phyloP scores from a whole-genome alignment of 2,888 invertebrate species.

The Tiliacea citrago region DNA sequence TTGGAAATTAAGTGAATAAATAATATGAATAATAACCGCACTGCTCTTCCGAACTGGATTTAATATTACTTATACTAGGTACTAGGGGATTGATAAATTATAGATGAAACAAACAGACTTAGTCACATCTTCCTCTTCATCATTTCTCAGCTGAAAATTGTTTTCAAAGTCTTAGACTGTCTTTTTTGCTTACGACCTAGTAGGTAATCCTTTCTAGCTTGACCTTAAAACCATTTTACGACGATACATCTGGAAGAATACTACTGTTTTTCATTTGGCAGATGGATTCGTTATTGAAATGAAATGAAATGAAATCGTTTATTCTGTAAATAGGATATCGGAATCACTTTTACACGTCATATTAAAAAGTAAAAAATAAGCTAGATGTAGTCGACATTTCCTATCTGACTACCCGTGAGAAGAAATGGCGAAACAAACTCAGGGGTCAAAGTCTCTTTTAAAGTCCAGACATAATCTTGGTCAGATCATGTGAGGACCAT shows the following conservation, averaged over 20 bases:
- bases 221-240: not conserved
- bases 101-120: not conserved
- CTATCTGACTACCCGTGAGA: no score
- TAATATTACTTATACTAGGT: not conserved
- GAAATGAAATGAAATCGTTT: no score
- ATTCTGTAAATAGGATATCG: no score
- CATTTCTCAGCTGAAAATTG: not conserved
- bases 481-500: no score
- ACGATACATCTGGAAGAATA: not conserved
- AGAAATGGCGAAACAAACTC: no score
- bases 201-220: not conserved
- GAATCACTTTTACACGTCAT: no score
- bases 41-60: conserved; percentile 22
- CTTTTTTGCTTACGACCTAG: not conserved
- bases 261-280: not conserved
- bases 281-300: not conserved
- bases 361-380: no score
- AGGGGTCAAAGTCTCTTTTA: no score
- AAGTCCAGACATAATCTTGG: no score
- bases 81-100: not conserved
- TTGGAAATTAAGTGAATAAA: conserved; percentile 31
- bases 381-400: no score
- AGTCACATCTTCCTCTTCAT: not conserved
- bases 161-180: not conserved
- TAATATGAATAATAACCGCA: conserved; percentile 19